Conservation (phyloP, 2,888 invertebrate genomes). For the Zonitis immaculata region DNA sequence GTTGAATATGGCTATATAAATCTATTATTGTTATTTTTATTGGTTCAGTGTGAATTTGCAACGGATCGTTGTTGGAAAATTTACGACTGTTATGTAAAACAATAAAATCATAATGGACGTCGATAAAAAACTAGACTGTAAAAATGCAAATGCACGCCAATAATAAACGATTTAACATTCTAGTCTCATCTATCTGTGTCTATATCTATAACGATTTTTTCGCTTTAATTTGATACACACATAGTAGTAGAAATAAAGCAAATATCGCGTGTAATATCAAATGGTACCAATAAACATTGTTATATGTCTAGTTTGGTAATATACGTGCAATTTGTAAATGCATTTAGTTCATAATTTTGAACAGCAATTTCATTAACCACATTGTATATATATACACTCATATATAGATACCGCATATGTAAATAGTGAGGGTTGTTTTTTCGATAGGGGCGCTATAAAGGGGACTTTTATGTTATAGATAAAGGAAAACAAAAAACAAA, state of each 20-base stretch:
- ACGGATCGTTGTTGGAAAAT: not conserved
- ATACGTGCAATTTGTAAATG: slow-evolving; percentile 37
- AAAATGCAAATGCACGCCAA: slow-evolving; percentile 19
- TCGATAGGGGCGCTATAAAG: slow-evolving; percentile 15
- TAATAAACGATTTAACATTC: slow-evolving; percentile 33
- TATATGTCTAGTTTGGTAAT: slow-evolving; percentile 32
- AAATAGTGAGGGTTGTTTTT: slow-evolving; percentile 21
- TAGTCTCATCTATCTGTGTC: slow-evolving; percentile 31
- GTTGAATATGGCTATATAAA: not conserved
- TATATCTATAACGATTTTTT: slow-evolving; percentile 14
- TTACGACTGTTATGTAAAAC: not conserved
- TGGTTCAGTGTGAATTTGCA: not conserved
- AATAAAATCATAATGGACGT: slow-evolving; percentile 6
- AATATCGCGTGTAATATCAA: slow-evolving; percentile 42
- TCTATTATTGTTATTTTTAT: not conserved
- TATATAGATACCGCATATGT: slow-evolving; percentile 21
- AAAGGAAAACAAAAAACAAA: too few relatives aligned
- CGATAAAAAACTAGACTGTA: slow-evolving; percentile 4
- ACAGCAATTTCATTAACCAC: slow-evolving; percentile 30
- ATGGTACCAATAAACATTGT: slow-evolving; percentile 40
- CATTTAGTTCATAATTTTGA: slow-evolving; percentile 26
- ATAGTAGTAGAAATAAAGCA: slow-evolving; percentile 39
- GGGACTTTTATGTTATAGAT: slow-evolving; percentile 9
- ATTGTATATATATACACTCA: slow-evolving; percentile 24
- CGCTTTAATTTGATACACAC: slow-evolving; percentile 31